Evolutionary conservation across 2,113 vertebrate genomes (phyloP).

Genomic region (Periophthalmus modestus): DNA sequence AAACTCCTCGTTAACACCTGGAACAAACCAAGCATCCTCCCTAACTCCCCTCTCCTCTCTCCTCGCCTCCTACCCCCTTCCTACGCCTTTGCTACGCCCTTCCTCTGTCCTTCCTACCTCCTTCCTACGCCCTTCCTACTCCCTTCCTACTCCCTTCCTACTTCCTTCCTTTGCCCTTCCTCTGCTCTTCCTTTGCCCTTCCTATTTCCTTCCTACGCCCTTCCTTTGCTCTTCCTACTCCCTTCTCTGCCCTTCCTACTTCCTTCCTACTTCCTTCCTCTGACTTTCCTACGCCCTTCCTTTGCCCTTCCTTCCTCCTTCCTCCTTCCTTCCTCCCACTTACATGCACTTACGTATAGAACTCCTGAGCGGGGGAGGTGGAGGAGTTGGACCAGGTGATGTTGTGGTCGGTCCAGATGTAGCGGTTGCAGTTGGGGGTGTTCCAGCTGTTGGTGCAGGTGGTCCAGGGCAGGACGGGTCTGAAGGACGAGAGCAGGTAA

Average conservation of each 20-base stretch:
- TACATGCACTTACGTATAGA: slow-evolving; percentile 97
- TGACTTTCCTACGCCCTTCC: too few species aligned
- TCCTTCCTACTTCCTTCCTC: too few species aligned
- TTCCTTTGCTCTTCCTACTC: slow-evolving; percentile 15
- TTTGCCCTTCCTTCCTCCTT: neutral
- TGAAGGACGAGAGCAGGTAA: slow-evolving; percentile 94
- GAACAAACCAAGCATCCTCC: neutral
- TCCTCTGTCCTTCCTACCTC: too few species aligned
- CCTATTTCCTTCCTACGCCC: neutral
- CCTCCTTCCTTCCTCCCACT: slow-evolving; percentile 64
- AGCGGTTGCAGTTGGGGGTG: slow-evolving; percentile 89
- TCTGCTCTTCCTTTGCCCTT: neutral
- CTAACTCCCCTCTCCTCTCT: too few species aligned
- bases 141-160: slow-evolving; percentile 25
- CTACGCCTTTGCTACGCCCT: too few species aligned
- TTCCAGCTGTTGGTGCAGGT: slow-evolving; percentile 93
- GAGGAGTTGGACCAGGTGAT: slow-evolving; percentile 87
- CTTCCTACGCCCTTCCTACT: neutral
- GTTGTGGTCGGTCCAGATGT: slow-evolving; percentile 86
- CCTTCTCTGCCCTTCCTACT: too few species aligned
- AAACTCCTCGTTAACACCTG: too few species aligned
- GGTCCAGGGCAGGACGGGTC: slow-evolving; percentile 88
- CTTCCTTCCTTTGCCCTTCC: too few species aligned
- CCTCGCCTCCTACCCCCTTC: neutral
- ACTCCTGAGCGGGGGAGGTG: slow-evolving; percentile 94